phyloP scores from a whole-genome alignment of 1,140 invertebrate species.

The Hyles euphorbiae region DNA sequence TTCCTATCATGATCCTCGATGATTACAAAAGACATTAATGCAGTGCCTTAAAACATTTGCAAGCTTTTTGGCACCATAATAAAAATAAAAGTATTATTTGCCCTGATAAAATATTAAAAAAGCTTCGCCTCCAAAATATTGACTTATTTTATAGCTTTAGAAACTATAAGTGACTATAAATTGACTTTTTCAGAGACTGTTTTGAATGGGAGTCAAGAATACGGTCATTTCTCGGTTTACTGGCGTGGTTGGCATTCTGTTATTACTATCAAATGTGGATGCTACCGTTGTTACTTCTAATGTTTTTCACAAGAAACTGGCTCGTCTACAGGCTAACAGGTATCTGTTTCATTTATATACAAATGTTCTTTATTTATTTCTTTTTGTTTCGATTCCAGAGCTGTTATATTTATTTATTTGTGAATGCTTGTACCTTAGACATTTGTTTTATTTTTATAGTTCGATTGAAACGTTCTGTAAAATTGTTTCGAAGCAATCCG shows the following conservation, averaged over 20 bases:
- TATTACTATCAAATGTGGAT: conserved; percentile 94
- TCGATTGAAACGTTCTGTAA: conserved; percentile 36
- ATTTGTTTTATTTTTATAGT: conserved; percentile 33
- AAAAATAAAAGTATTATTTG: too few relatives aligned
- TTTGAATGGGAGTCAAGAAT: conserved; percentile 97
- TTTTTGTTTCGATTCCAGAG: conserved; percentile 12
- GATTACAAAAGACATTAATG: too few relatives aligned
- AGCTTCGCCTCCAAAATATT: too few relatives aligned
- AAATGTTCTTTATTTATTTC: conserved; percentile 11
- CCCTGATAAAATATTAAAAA: too few relatives aligned
- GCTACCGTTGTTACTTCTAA: conserved; percentile 84
- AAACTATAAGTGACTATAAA: not conserved
- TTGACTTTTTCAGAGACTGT: conserved; percentile 84
- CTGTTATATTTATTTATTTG: conserved; percentile 16
- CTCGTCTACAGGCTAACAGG: conserved; percentile 77
- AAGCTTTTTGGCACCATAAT: too few relatives aligned
- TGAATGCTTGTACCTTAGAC: too few relatives aligned
- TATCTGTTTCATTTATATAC: conserved; percentile 21
- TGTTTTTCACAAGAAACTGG: conserved; percentile 83
- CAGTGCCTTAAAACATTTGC: too few relatives aligned
- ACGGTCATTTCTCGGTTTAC: conserved; percentile 91
- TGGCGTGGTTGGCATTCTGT: conserved; percentile 87
- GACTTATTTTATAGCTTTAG: too few relatives aligned
- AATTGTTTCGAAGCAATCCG: conserved; percentile 31
- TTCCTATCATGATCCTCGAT: too few relatives aligned